A percentile compares a stretch with the other conserved stretches of the same genome.
These are phyloP conservation scores for Aleiodes alternator DNA, from an alignment of 2,888 invertebrate genomes.

Conservation along the genomic window DNA sequence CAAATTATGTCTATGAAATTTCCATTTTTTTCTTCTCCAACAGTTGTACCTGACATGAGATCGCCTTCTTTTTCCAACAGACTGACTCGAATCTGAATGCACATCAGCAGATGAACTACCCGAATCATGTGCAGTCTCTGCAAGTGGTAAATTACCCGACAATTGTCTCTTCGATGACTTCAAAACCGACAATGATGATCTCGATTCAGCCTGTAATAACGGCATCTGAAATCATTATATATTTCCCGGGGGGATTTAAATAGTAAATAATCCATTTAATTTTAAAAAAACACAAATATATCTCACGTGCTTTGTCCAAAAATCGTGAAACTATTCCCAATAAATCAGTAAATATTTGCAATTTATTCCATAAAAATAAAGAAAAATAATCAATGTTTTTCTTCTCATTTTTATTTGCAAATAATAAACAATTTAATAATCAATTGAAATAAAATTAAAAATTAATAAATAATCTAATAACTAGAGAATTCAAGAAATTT, in stretches of 20 bases:
- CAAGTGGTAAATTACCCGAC: constrained; percentile 76
- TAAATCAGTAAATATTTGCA: constrained; percentile 11
- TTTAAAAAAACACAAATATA: constrained; percentile 6
- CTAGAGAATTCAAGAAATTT: neutral
- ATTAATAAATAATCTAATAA: neutral
- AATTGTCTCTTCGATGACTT: constrained; percentile 77
- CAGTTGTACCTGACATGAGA: constrained; percentile 64
- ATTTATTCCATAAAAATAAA: neutral
- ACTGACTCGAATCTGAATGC: constrained; percentile 78
- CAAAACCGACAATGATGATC: constrained; percentile 76
- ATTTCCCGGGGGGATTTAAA: constrained; percentile 35
- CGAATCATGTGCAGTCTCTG: constrained; percentile 75
- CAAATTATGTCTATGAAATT: neutral
- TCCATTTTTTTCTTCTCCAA: too few species aligned
- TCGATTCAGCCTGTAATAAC: constrained; percentile 76
- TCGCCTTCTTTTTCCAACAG: constrained; percentile 70
- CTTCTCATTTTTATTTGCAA: neutral
- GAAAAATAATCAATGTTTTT: neutral
- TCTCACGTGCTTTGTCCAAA: constrained; percentile 49
- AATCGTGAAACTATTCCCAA: constrained; percentile 48
- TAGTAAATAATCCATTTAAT: constrained; percentile 5
- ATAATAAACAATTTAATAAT: neutral
- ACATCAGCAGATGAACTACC: constrained; percentile 75
- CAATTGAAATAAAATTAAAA: too few species aligned
- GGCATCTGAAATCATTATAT: constrained; percentile 70